A percentile compares a stretch with the other conserved stretches of the same genome.
Conservation (phyloP, 2,113 vertebrate species). For the Ctenomys sociabilis region DNA sequence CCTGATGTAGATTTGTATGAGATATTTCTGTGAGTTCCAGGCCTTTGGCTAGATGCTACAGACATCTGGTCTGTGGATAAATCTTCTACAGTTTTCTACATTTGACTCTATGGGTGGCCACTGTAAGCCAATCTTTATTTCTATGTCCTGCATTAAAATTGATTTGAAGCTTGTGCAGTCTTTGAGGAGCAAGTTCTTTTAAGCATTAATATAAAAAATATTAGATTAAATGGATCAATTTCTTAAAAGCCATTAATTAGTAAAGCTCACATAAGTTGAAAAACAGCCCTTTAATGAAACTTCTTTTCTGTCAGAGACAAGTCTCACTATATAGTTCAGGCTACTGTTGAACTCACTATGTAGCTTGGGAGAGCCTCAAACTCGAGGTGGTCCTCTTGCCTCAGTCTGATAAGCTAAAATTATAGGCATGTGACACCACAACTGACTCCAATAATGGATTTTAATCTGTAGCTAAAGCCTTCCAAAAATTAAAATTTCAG, state of each 20-base stretch:
- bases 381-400: background rate
- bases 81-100: background rate
- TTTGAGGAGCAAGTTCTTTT: background rate
- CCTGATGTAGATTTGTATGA: background rate
- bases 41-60: background rate
- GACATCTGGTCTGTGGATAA: background rate
- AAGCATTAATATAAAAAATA: background rate
- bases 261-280: slow-evolving; percentile 9
- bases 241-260: slow-evolving; percentile 5
- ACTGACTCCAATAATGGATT: background rate
- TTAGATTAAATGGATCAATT: slow-evolving; percentile 7
- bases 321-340: background rate
- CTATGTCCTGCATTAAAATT: background rate
- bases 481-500: background rate
- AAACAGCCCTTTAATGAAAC: background rate
- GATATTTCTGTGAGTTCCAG: background rate
- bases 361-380: background rate
- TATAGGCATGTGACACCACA: background rate
- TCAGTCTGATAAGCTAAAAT: background rate
- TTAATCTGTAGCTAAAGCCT: background rate
- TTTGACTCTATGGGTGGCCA: background rate
- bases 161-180: background rate
- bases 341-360: background rate
- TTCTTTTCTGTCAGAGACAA: background rate
- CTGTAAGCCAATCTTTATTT: background rate